Percentiles rank a stretch among this genome's conserved stretches.
phyloP scores from a whole-genome alignment of 2,888 invertebrate species.

The Microctonus hyperodae region DNA sequence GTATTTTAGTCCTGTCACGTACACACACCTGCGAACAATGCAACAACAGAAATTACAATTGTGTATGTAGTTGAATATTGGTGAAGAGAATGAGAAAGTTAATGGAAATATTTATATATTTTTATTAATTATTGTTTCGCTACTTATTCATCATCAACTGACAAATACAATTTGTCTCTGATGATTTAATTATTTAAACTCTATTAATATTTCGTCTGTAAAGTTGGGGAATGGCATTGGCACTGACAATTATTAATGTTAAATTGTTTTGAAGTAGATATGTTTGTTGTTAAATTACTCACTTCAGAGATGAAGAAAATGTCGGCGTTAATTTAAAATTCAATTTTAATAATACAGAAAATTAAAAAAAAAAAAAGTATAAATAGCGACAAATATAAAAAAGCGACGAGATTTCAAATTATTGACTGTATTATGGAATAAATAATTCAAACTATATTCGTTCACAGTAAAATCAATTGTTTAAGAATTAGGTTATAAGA shows the following conservation, averaged over 20 bases:
- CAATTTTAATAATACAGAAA: neutral
- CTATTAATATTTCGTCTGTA: neutral
- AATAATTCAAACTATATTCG: neutral
- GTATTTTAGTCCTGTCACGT: neutral
- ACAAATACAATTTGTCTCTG: neutral
- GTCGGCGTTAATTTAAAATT: neutral
- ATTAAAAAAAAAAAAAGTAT: neutral
- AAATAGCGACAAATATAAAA: neutral
- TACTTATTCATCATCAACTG: neutral
- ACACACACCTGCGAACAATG: neutral
- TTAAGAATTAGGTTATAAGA: neutral
- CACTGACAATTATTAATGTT: neutral
- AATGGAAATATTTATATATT: neutral
- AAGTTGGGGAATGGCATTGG: neutral
- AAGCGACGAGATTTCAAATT: neutral
- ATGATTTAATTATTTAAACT: neutral
- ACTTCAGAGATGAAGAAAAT: neutral
- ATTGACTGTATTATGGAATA: neutral
- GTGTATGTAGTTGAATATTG: neutral
- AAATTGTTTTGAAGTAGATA: no score
- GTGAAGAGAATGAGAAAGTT: neutral
- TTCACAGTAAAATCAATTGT: neutral
- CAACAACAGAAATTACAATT: neutral
- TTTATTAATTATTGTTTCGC: neutral
- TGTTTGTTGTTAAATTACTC: neutral